Evolutionary conservation across 2,797 vertebrate genomes (phyloP).

Genomic region (Harpagifer antarcticus): DNA sequence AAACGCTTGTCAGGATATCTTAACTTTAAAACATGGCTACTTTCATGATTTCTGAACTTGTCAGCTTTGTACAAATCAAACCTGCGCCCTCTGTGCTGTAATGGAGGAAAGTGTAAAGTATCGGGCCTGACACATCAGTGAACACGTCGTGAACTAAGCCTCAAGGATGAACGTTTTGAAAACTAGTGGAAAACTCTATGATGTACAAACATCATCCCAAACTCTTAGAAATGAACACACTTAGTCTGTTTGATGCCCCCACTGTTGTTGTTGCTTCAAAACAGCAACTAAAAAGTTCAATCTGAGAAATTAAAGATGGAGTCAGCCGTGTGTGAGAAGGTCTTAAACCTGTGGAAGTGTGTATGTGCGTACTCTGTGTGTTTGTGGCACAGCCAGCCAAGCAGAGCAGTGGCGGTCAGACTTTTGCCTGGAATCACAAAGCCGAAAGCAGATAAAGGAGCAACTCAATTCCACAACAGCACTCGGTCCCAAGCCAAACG

Average conservation of each 20-base stretch:
- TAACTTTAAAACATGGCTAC: background rate
- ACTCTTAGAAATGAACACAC: slow-evolving; percentile 45
- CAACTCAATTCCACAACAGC: slow-evolving; percentile 81
- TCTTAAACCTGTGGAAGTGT: slow-evolving; percentile 70
- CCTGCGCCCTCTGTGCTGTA: background rate
- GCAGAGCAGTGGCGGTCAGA: slow-evolving; percentile 75
- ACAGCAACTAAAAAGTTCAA: slow-evolving; percentile 69
- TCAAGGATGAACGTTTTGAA: background rate
- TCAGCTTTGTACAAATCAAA: background rate
- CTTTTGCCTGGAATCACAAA: slow-evolving; percentile 77
- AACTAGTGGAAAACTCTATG: slow-evolving; percentile 32
- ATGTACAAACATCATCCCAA: slow-evolving; percentile 39
- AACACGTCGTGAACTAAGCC: slow-evolving; percentile 23
- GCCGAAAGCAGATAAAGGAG: slow-evolving; percentile 79
- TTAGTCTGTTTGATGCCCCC: slow-evolving; percentile 14
- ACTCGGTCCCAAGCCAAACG: slow-evolving; percentile 73
- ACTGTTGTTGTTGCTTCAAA: slow-evolving; percentile 59
- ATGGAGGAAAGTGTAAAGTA: background rate
- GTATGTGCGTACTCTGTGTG: slow-evolving; percentile 51
- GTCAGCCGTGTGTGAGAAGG: slow-evolving; percentile 68
- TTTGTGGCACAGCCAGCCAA: slow-evolving; percentile 65
- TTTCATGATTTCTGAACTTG: background rate
- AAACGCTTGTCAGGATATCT: background rate
- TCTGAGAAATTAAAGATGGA: slow-evolving; percentile 79
- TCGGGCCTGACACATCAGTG: slow-evolving; percentile 19